Evolutionary conservation across 1,140 invertebrate genomes (phyloP), one percentile per base, ranked within the genome.

Genomic region (Drosophila punjabiensis): DNA sequence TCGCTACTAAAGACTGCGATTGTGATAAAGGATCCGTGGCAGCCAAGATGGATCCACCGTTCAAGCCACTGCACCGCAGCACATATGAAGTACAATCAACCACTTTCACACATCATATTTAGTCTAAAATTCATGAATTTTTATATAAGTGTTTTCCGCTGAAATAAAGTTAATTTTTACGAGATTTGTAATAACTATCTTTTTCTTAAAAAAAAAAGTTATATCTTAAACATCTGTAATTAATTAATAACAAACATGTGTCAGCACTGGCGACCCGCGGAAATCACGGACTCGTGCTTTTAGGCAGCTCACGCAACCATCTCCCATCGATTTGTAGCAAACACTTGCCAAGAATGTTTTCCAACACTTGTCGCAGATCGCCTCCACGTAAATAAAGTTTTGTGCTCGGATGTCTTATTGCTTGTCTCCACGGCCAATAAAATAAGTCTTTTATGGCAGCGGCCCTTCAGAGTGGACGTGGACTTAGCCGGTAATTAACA

Each of bases 311-410:
- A 64, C 66, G 59, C 13, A 6, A 5, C 8, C 37, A 67, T 20
- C 64, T 20, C 48, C 14, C 9, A 1, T 0, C 14, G 9, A 50
- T 50, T 50, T 30, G 30, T 47, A 71, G 37, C 68, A 39, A 69
- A 56, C 39, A 68, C 39, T 71, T 47, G 47, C 37, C 39, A 20
- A 11, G 28, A 6, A 41, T 18, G 16, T 45, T 53, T 66, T 43
- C n/a, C 47, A 70, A 35, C 48, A 66, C 67, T 69, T 24, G 48
- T 30, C 18, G 13, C 48, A 11, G 70, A 76, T 75, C 70, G 20
- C 37, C 47, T 79, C 60, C 60, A 64, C 77, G 76, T 73, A 73
- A 79, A 79, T 78, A 77, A 76, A 67, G 33, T 66, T 48, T 24
- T 28, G 33, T 53, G 55, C 56, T 18, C 18, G 16, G 41, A 55